phyloP scores from a whole-genome alignment of 1,140 invertebrate species.

The Vanessa atalanta region DNA sequence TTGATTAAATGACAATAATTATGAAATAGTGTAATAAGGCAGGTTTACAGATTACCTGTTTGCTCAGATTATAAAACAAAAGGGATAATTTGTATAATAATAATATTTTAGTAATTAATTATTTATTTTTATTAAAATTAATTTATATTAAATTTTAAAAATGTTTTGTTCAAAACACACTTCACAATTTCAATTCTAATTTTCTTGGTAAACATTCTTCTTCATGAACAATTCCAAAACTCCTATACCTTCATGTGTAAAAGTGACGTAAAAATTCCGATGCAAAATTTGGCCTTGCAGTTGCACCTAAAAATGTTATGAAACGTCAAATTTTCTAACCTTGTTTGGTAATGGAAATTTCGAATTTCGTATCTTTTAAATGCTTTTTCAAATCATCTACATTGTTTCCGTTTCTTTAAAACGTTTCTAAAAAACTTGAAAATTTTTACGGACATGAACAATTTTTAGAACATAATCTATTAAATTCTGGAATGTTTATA shows the following conservation, averaged over 20 bases:
- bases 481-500: slow-evolving; percentile 23
- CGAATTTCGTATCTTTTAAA: slow-evolving; percentile 2
- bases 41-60: too few species aligned
- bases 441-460: background rate
- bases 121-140: too few species aligned
- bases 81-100: too few species aligned
- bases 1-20: too few species aligned
- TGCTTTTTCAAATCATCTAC: background rate
- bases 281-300: slow-evolving; percentile 22
- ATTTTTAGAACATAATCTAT: slow-evolving; percentile 2
- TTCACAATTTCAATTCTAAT: too few species aligned
- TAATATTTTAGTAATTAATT: too few species aligned
- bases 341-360: slow-evolving; percentile 32
- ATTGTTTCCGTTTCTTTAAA: background rate
- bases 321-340: slow-evolving; percentile 55
- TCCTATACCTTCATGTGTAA: background rate
- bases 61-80: too few species aligned
- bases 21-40: too few species aligned
- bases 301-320: slow-evolving; percentile 25
- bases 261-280: background rate
- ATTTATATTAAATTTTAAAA: too few species aligned
- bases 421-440: background rate
- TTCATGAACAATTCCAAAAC: background rate
- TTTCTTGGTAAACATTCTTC: too few species aligned
- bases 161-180: too few species aligned